These are phyloP conservation scores for Mesaphorura yosii DNA, from an alignment of 1,140 invertebrate genomes.

Conservation along the genomic window DNA sequence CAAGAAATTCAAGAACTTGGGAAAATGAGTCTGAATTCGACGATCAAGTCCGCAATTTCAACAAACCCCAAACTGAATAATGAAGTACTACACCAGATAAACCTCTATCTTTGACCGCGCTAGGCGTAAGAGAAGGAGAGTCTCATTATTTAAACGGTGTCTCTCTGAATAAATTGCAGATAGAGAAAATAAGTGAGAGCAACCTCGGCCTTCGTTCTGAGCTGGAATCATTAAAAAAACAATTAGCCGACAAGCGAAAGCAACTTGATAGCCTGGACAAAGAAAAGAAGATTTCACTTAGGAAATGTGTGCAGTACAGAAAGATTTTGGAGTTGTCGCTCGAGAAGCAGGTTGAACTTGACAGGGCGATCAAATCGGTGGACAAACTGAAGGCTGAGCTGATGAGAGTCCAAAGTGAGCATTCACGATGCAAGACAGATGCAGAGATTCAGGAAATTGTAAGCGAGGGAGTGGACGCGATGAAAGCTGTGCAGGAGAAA, in stretches of 20 bases:
- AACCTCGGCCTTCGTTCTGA: slow-evolving; percentile 22
- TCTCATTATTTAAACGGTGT: background rate
- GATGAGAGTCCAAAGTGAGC: slow-evolving; percentile 2
- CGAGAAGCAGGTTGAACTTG: slow-evolving; percentile 22
- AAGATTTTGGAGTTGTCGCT: slow-evolving; percentile 14
- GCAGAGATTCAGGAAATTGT: slow-evolving; percentile 8
- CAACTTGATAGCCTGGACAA: slow-evolving; percentile 26
- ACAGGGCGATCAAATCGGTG: slow-evolving; percentile 9
- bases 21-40: slow-evolving; percentile 21
- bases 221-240: background rate
- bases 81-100: slow-evolving; percentile 5
- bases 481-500: background rate
- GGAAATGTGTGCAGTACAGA: slow-evolving; percentile 22
- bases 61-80: slow-evolving; percentile 19
- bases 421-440: slow-evolving; percentile 14
- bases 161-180: slow-evolving; percentile 4
- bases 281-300: slow-evolving; percentile 18
- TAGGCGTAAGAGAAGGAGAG: background rate
- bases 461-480: slow-evolving; percentile 1
- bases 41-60: slow-evolving; percentile 24
- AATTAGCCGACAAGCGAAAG: slow-evolving; percentile 15
- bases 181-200: slow-evolving; percentile 18
- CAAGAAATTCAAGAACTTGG: slow-evolving; percentile 26
- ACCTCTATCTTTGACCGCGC: background rate
- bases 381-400: slow-evolving; percentile 15